phyloP scores from a whole-genome alignment of 2,888 invertebrate species.

The Nesidiocoris tenuis region DNA sequence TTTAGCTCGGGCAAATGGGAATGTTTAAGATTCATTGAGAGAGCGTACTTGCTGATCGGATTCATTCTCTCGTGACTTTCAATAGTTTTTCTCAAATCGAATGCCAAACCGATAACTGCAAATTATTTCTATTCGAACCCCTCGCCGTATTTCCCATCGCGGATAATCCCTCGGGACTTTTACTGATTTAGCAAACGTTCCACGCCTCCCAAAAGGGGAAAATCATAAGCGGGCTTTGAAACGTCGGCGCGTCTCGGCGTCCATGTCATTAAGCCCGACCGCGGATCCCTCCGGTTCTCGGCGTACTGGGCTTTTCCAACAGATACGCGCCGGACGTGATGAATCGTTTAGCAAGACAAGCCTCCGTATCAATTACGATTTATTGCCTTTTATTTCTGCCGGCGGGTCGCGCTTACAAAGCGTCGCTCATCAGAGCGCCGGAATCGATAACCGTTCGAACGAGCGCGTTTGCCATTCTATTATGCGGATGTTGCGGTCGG shows the following conservation, averaged over 20 bases:
- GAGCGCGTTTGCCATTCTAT: background rate
- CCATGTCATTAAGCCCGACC: background rate
- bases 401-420: background rate
- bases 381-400: conserved; percentile 34
- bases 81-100: too few relatives aligned
- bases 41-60: too few relatives aligned
- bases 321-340: conserved; percentile 5
- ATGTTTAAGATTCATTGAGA: too few relatives aligned
- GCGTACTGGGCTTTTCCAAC: background rate
- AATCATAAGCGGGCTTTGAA: background rate
- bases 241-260: background rate
- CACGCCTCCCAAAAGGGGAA: too few relatives aligned
- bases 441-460: background rate
- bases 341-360: conserved; percentile 27
- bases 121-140: too few relatives aligned
- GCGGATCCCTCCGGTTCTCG: background rate
- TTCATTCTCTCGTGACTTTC: too few relatives aligned
- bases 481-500: background rate
- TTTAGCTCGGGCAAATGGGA: too few relatives aligned
- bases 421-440: background rate
- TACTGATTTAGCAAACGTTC: too few relatives aligned
- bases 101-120: too few relatives aligned
- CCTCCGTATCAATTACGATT: conserved; percentile 37
- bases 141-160: too few relatives aligned
- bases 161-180: too few relatives aligned